Percentiles rank a stretch among this genome's conserved stretches.
These are phyloP conservation scores for Alauda arvensis DNA, from an alignment of 2,797 vertebrate genomes.

Conservation along the genomic window DNA sequence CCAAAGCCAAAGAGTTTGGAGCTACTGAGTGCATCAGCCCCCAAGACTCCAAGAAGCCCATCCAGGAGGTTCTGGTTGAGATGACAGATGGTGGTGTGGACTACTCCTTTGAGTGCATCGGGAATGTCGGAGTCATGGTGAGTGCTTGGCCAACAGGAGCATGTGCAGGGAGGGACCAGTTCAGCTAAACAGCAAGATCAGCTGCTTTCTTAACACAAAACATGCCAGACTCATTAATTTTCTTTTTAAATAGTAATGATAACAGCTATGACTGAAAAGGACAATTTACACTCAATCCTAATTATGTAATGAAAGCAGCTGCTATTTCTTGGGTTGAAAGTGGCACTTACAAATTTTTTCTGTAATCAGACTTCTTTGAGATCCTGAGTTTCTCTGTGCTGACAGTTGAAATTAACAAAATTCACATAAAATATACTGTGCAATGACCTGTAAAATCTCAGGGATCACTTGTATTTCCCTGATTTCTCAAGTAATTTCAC, in stretches of 20 bases:
- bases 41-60: slow-evolving; percentile 82
- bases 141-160: neutral
- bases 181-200: neutral
- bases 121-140: slow-evolving; percentile 89
- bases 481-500: neutral
- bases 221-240: neutral
- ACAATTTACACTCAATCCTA: neutral
- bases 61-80: slow-evolving; percentile 83
- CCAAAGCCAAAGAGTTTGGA: slow-evolving; percentile 87
- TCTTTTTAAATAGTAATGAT: neutral
- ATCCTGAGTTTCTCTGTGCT: neutral
- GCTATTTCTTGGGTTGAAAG: neutral
- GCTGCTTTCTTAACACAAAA: neutral
- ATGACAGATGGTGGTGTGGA: slow-evolving; percentile 91
- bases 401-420: neutral
- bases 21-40: slow-evolving; percentile 90
- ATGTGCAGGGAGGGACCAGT: neutral
- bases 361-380: neutral
- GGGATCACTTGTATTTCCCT: neutral
- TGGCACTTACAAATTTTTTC: neutral
- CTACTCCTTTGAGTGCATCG: slow-evolving; percentile 91
- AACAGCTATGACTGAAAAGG: neutral
- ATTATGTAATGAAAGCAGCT: neutral
- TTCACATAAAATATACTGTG: neutral
- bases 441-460: neutral